A percentile compares a stretch with the other conserved stretches of the same genome.
phyloP scores from a whole-genome alignment of 2,797 vertebrate species.

The Triplophysa yarkandensis region DNA sequence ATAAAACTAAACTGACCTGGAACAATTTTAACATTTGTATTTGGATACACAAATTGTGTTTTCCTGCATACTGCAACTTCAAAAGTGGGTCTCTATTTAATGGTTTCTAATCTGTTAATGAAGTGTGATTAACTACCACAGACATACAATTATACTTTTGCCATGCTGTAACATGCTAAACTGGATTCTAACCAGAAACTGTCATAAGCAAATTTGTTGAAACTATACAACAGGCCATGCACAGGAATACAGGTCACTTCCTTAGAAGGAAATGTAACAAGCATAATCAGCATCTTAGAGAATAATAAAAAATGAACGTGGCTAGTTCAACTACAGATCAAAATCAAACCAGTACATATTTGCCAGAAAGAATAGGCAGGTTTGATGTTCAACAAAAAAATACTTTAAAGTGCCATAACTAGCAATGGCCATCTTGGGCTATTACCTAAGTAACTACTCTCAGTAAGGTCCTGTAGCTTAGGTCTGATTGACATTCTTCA shows the following conservation, averaged over 20 bases:
- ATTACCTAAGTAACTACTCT: neutral
- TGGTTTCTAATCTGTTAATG: neutral
- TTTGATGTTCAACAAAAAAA: no score
- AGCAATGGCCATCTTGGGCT: neutral
- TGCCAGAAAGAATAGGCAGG: no score
- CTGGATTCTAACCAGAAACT: neutral
- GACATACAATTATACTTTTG: neutral
- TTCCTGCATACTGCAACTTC: no score
- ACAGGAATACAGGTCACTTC: constrained; percentile 10
- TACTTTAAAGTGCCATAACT: no score
- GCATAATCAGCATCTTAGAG: neutral
- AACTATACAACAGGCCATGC: neutral
- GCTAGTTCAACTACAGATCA: neutral
- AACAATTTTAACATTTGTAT: no score
- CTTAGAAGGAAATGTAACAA: constrained; percentile 9
- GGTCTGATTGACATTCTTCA: neutral
- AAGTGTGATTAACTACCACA: neutral
- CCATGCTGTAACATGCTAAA: neutral
- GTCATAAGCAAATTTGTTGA: neutral
- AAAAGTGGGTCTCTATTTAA: no score
- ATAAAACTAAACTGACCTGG: neutral
- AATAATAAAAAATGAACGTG: no score
- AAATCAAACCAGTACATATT: no score
- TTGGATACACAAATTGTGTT: no score
- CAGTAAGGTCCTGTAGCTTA: neutral